Evolutionary conservation across 2,113 vertebrate species (phyloP).

Genomic region (Condylura cristata): DNA sequence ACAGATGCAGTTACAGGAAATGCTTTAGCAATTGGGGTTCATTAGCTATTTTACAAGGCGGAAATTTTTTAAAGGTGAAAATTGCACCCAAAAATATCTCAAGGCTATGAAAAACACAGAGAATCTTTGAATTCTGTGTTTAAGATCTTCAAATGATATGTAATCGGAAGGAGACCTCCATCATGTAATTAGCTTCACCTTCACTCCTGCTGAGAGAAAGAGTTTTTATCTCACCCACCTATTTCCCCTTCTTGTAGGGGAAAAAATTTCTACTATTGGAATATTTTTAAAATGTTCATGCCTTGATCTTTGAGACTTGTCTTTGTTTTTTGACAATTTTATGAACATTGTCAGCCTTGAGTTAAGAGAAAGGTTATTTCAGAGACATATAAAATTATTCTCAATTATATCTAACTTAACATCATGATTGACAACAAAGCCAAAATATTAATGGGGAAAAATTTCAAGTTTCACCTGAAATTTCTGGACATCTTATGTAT

Average conservation of each 20-base stretch:
- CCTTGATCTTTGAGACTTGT: constrained; percentile 19
- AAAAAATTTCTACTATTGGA: neutral
- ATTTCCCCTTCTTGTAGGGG: neutral
- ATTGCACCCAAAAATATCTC: constrained; percentile 69
- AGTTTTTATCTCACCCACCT: constrained; percentile 1
- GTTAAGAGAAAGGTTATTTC: constrained; percentile 42
- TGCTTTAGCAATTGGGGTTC: constrained; percentile 69
- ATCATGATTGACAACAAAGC: constrained; percentile 55
- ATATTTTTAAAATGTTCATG: constrained; percentile 35
- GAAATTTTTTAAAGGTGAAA: constrained; percentile 76
- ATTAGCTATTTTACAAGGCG: constrained; percentile 66
- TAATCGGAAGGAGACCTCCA: constrained; percentile 68
- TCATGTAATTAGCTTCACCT: constrained; percentile 20
- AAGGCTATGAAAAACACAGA: constrained; percentile 70
- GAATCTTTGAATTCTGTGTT: constrained; percentile 69
- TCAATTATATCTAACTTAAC: neutral
- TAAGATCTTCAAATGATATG: constrained; percentile 68
- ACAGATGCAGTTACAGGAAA: constrained; percentile 67
- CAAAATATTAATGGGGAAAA: constrained; percentile 54
- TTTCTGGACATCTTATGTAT: constrained; percentile 35
- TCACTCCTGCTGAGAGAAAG: neutral
- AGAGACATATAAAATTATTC: constrained; percentile 1
- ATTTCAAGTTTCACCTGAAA: constrained; percentile 62
- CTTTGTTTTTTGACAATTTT: constrained; percentile 35
- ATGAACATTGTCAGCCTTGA: neutral